Evolutionary conservation across 92 coral and sea anemone genomes (phyloP).

Genomic region (Heliopora coerulea): DNA sequence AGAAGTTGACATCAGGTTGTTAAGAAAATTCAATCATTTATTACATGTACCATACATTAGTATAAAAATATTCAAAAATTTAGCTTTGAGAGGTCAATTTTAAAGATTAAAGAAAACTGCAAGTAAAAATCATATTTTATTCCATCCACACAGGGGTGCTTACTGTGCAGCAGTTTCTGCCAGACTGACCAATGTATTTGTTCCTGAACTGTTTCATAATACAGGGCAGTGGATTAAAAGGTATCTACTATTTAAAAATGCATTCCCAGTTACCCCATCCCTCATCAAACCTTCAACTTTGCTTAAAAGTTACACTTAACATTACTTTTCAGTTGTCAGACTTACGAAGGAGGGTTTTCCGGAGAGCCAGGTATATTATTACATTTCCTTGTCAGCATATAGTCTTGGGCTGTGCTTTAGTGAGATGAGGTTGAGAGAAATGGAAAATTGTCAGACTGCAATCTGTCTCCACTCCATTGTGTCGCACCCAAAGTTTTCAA

Average conservation of each 20-base stretch:
- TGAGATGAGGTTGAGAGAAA: too few relatives aligned
- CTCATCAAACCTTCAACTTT: neutral
- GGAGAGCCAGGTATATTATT: constrained; percentile 84
- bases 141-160: constrained; percentile 66
- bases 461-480: too few relatives aligned
- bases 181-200: constrained; percentile 64
- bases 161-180: constrained; percentile 96
- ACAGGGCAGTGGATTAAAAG: constrained; percentile 93
- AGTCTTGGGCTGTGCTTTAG: too few relatives aligned
- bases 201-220: constrained; percentile 80
- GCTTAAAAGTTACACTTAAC: neutral
- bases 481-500: neutral
- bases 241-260: neutral
- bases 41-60: neutral
- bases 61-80: neutral
- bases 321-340: constrained; percentile 59
- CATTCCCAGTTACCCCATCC: too few relatives aligned
- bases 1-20: constrained; percentile 81
- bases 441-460: too few relatives aligned
- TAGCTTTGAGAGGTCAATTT: too few relatives aligned
- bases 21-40: neutral
- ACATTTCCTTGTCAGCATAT: too few relatives aligned
- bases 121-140: neutral
- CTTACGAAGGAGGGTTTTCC: constrained; percentile 96
- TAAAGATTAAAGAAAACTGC: too few relatives aligned